Evolutionary conservation across 2,888 invertebrate species (phyloP), one percentile per base, ranked within the genome.

Genomic region (Apoderus coryli): DNA sequence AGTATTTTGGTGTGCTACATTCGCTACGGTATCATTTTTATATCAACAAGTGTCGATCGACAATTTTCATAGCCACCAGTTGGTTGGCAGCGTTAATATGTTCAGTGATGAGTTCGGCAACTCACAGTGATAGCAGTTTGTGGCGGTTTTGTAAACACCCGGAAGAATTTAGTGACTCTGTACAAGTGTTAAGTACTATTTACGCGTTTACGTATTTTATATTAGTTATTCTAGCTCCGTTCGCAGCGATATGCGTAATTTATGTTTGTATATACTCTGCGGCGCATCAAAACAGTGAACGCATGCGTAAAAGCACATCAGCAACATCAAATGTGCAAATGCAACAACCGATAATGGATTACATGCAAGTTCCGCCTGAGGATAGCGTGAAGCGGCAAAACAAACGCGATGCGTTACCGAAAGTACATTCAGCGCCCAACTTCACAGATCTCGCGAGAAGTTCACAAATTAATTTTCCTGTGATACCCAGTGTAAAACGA

Each of bases 231-330:
- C 44, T 65, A 16, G 45, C 60, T 3, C 72, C 74, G 1, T 66
- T 72, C 37, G 44, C 57, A n/a, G 64, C 68, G 11, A 74, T 82
- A 28, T 72, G 76, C 52, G 67, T 76, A 54, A 77, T 80, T 52
- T 82, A 82, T 53, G 63, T 71, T 13, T 67, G 73, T 38, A 80
- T 80, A 38, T 82, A 79, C 53, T 65, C 70, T 9, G 82, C 81
- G 5, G 82, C 82, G 4, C 72, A 73, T 40, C 69, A 72, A 34
- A 82, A 79, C 36, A 78, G 69, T 34, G 68, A 69, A 39, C 57
- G 74, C 11, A 69, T 73, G 30, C 54, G 63, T 22, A 55, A 52
- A 41, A 52, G 52, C 24, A 52, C 53, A 22, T 52, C 53, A 27
- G 68, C 44, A 31, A 69, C 49, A 59, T 69, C 60, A 52, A 67